A percentile compares a stretch with the other conserved stretches of the same genome.
Evolutionary conservation across 2,888 invertebrate species (phyloP).

Genomic region (Crepidodera aurea): DNA sequence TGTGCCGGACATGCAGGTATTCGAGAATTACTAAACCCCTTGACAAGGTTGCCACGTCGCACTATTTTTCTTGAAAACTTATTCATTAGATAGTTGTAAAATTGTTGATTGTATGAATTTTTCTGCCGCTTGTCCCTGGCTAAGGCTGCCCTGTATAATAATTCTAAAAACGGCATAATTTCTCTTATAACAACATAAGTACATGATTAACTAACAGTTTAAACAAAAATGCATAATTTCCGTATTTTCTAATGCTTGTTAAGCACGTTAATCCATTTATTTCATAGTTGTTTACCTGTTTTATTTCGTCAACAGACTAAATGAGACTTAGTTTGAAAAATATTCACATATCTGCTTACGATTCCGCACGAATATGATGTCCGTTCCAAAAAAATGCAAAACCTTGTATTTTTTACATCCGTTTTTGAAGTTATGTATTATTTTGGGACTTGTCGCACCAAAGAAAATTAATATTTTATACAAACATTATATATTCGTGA

Average conservation of each 20-base stretch:
- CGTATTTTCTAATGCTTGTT: background rate
- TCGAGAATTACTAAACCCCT: too few relatives aligned
- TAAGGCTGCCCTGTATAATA: too few relatives aligned
- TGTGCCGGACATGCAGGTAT: too few relatives aligned
- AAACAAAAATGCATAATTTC: background rate
- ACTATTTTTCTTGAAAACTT: too few relatives aligned
- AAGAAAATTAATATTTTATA: background rate
- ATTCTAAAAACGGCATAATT: too few relatives aligned
- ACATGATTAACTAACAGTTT: background rate
- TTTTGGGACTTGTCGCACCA: background rate
- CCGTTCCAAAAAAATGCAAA: background rate
- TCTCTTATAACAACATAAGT: too few relatives aligned
- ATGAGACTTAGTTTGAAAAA: too few relatives aligned
- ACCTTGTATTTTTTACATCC: background rate
- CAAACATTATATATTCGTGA: background rate
- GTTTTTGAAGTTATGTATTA: background rate
- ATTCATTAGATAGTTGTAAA: too few relatives aligned
- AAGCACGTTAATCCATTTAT: background rate
- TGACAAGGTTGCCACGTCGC: too few relatives aligned
- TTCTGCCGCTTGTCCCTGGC: too few relatives aligned
- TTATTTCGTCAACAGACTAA: background rate
- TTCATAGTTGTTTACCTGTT: background rate
- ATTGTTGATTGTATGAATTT: too few relatives aligned
- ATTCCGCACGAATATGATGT: background rate
- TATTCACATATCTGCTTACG: too few relatives aligned